phyloP scores from a whole-genome alignment of 1,140 invertebrate species.

The Kradibia gibbosae region DNA sequence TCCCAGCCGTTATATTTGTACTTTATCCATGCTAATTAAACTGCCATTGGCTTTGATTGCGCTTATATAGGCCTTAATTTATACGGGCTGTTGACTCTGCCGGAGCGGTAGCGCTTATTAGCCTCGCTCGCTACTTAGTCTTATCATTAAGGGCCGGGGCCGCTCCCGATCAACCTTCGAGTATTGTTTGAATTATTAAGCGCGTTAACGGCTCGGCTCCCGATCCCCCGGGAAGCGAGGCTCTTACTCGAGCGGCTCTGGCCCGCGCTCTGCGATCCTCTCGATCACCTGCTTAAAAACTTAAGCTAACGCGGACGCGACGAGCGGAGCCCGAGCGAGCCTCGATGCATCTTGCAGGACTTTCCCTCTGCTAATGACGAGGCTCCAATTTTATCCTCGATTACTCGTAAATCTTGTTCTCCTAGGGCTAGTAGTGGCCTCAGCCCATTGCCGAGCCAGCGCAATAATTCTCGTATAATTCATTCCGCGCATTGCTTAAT shows the following conservation, averaged over 20 bases:
- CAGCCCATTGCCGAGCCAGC: background rate
- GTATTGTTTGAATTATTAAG: background rate
- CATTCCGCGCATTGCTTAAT: background rate
- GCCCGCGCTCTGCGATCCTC: too few relatives aligned
- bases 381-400: background rate
- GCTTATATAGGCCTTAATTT: slow-evolving; percentile 23
- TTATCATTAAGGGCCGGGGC: background rate
- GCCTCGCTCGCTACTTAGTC: background rate
- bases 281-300: too few relatives aligned
- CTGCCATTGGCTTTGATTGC: background rate
- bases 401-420: slow-evolving; percentile 8
- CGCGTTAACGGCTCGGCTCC: background rate
- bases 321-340: too few relatives aligned
- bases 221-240: too few relatives aligned
- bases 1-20: slow-evolving; percentile 4
- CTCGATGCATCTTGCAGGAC: too few relatives aligned
- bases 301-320: too few relatives aligned
- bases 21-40: slow-evolving; percentile 20
- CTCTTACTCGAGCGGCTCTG: too few relatives aligned
- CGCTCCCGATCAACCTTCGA: background rate
- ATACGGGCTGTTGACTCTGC: background rate
- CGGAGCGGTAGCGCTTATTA: background rate
- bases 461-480: background rate
- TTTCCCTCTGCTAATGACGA: too few relatives aligned
- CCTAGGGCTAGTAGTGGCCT: background rate